phyloP scores from a whole-genome alignment of 1,140 invertebrate species.

The Trichonephila clavipes region DNA sequence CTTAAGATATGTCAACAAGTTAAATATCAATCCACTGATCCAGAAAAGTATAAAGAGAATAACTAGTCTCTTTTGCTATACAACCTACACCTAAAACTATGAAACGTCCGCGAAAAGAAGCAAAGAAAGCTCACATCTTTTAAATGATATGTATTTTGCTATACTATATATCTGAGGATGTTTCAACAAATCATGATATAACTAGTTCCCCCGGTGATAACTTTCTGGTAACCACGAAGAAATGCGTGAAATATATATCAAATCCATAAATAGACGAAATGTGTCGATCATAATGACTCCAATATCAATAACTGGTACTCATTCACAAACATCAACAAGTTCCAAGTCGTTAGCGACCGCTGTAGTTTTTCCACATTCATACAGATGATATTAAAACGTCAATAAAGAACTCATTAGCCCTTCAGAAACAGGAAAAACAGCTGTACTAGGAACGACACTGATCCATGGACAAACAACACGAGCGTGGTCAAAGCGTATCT shows the following conservation, averaged over 20 bases:
- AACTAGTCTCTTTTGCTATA: not conserved
- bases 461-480: not conserved
- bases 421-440: too few relatives aligned
- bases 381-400: too few relatives aligned
- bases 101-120: not conserved
- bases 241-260: too few relatives aligned
- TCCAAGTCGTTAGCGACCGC: too few relatives aligned
- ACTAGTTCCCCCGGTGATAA: too few relatives aligned
- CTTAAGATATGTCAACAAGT: not conserved
- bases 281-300: too few relatives aligned
- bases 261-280: not conserved
- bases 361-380: too few relatives aligned
- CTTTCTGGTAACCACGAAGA: too few relatives aligned
- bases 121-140: not conserved
- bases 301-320: not conserved
- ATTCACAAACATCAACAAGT: slow-evolving; percentile 5
- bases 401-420: too few relatives aligned
- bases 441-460: too few relatives aligned
- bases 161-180: not conserved
- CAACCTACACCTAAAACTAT: not conserved
- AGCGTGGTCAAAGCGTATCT: not conserved
- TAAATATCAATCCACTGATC: not conserved
- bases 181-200: not conserved
- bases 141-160: not conserved
- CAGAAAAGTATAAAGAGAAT: not conserved